Conservation (phyloP, 2,797 vertebrate species). For the Toxotes lorentzi region DNA sequence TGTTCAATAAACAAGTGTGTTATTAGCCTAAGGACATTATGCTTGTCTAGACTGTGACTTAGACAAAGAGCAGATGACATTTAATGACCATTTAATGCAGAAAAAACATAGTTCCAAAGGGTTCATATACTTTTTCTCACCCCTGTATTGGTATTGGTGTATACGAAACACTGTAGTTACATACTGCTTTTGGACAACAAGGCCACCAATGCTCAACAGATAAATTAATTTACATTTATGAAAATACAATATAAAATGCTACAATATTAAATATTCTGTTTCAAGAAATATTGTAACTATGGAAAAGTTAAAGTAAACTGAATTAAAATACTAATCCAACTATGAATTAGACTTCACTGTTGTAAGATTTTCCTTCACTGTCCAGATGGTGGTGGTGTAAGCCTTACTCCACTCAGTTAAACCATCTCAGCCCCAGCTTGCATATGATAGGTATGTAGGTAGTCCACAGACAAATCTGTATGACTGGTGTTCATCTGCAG, state of each 20-base stretch:
- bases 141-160: no score
- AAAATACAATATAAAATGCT: background rate
- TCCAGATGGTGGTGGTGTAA: constrained; percentile 51
- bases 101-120: no score
- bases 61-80: no score
- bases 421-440: background rate
- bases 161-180: background rate
- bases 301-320: background rate
- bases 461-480: background rate
- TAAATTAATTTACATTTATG: background rate
- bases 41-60: no score
- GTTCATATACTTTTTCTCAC: no score
- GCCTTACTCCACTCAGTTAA: background rate
- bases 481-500: background rate
- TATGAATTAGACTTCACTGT: background rate
- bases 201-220: background rate
- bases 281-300: background rate
- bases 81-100: no score
- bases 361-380: background rate
- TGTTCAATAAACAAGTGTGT: no score
- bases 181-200: background rate
- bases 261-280: background rate
- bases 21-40: no score
- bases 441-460: background rate
- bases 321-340: background rate